phyloP scores from a whole-genome alignment of 2,797 vertebrate genomes.

The Coluber constrictor region DNA sequence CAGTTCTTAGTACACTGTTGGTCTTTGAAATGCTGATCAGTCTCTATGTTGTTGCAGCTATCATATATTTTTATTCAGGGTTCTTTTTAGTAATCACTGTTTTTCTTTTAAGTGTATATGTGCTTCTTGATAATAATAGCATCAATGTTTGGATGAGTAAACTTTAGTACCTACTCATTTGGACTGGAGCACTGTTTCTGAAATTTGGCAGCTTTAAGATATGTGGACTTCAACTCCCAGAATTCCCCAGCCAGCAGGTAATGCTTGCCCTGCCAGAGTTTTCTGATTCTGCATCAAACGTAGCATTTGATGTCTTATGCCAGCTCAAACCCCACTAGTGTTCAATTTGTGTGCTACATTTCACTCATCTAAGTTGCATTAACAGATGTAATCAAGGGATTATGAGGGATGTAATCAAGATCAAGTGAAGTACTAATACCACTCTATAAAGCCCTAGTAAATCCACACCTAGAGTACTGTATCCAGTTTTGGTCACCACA shows the following conservation, averaged over 20 bases:
- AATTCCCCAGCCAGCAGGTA: background rate
- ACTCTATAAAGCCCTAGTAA: no score
- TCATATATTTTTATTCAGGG: background rate
- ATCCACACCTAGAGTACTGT: no score
- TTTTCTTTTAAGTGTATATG: background rate
- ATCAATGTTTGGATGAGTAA: background rate
- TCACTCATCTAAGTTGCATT: background rate
- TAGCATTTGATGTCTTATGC: background rate
- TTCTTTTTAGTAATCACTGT: background rate
- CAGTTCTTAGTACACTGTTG: background rate
- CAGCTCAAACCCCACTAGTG: background rate
- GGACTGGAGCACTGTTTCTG: background rate
- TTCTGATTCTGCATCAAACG: background rate
- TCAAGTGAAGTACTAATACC: no score
- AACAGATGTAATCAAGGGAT: no score
- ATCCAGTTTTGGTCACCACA: no score
- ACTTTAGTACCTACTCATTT: background rate
- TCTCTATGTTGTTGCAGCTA: background rate
- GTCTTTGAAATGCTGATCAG: background rate
- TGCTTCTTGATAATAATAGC: background rate
- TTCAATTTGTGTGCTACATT: background rate
- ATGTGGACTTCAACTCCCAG: background rate
- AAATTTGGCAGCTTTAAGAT: background rate
- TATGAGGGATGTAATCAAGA: no score
- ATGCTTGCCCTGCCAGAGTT: background rate